phyloP scores from a whole-genome alignment of 2,113 vertebrate species.

The Propithecus coquereli region DNA sequence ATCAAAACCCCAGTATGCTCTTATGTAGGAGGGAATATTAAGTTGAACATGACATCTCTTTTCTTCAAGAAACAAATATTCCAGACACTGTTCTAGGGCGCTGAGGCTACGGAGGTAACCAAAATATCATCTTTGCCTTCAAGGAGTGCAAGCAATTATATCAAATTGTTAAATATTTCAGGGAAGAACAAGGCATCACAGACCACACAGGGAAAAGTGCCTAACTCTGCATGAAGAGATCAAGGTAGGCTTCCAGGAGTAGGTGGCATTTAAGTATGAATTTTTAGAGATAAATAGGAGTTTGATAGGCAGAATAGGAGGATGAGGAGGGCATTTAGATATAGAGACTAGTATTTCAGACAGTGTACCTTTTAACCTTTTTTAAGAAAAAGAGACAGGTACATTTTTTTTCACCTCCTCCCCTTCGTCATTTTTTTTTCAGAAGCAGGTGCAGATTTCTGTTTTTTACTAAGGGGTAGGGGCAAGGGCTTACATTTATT shows the following conservation, averaged over 20 bases:
- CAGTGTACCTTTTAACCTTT: too few relatives aligned
- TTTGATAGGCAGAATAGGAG: background rate
- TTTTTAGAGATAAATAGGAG: background rate
- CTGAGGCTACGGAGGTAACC: background rate
- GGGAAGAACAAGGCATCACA: background rate
- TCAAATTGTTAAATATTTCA: slow-evolving; percentile 19
- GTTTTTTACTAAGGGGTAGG: background rate
- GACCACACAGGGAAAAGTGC: background rate
- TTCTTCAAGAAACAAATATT: slow-evolving; percentile 30
- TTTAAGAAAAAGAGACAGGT: too few relatives aligned
- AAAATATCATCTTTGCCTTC: background rate
- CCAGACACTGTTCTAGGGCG: background rate
- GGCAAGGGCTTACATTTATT: background rate
- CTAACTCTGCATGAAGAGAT: background rate
- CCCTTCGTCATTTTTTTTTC: too few relatives aligned
- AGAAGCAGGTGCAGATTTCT: background rate
- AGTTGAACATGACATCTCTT: background rate
- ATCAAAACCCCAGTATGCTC: background rate
- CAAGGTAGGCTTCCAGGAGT: background rate
- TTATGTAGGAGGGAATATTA: background rate
- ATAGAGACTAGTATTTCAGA: background rate
- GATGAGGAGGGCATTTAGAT: background rate
- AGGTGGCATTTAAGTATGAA: background rate
- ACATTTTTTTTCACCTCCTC: too few relatives aligned
- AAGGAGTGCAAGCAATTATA: background rate